Evolutionary conservation across 2,797 vertebrate species (phyloP).

Genomic region (Lacerta viridis): DNA sequence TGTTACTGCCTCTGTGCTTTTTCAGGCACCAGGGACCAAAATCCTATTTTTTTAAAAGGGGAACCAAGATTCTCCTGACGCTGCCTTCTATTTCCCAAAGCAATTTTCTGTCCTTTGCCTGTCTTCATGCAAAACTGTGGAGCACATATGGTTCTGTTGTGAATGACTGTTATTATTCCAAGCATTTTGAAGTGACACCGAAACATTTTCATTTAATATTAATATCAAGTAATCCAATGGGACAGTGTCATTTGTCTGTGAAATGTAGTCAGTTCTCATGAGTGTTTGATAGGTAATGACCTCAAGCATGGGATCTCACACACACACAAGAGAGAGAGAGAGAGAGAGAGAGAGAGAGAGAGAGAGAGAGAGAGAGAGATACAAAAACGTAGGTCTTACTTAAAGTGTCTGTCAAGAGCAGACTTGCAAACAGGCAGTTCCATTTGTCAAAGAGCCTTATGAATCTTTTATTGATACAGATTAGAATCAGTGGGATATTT

Average conservation of each 20-base stretch:
- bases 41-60: background rate
- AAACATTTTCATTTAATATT: background rate
- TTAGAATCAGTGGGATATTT: conserved; percentile 39
- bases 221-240: background rate
- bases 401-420: conserved; percentile 10
- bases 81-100: background rate
- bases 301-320: background rate
- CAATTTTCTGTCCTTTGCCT: background rate
- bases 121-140: background rate
- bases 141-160: background rate
- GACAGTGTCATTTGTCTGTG: background rate
- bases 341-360: no score
- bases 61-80: no score
- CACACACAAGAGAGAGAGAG: background rate
- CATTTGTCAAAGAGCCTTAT: background rate
- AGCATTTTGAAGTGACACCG: background rate
- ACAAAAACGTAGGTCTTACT: background rate
- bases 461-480: conserved; percentile 28
- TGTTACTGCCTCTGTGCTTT: background rate
- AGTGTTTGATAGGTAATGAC: background rate
- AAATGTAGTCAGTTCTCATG: conserved; percentile 3
- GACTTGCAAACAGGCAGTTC: background rate
- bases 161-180: background rate
- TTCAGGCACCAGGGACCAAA: background rate
- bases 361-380: background rate